Evolutionary conservation across 1,140 invertebrate genomes (phyloP), one percentile per base, ranked within the genome.

Genomic region (Antheraea mylitta): DNA sequence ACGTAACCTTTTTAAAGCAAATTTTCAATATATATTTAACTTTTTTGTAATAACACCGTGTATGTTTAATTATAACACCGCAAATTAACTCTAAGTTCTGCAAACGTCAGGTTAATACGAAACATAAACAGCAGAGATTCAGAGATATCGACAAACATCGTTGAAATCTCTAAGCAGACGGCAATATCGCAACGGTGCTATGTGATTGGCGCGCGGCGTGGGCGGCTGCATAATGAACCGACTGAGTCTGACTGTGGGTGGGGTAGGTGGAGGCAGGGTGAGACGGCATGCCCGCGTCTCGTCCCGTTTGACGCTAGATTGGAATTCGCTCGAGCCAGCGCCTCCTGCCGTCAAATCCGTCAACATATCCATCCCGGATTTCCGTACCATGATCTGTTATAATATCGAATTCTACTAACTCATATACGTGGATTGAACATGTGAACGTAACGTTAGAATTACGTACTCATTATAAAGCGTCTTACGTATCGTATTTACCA

Each of bases 151-250:
- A 78, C 77, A 82, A 77, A 74, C 75, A 77, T 72, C 64, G 75
- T 73, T 79, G 80, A 75, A 84, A 83, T 87, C 86, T 75, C 82
- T 87, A 86, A 79, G 59, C 70, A 79, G 79, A 81, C 80, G 85
- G 86, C 86, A 90, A 90, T 90, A 90, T 85, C 82, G 83, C 76
- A 74, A 74, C 74, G 78, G 72, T 77, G 82, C 76, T 85, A 80
- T 87, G 88, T 86, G 88, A 90, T 88, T 88, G 86, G 86, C 85
- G 82, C 82, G 82, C 76, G 77, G 81, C 79, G 82, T 82, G 81
- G 82, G 84, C 75, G 85, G 82, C 79, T 89, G 87, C 85, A 90
- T 90, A 90, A 90, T 90, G 87, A 89, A 87, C 83, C 82, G 75
- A 58, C 62, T 60, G 73, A 70, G 78, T 64, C 60, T 59, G 70